Evolutionary conservation across 2,888 invertebrate species (phyloP).

Genomic region (Dicyrtoma fusca): DNA sequence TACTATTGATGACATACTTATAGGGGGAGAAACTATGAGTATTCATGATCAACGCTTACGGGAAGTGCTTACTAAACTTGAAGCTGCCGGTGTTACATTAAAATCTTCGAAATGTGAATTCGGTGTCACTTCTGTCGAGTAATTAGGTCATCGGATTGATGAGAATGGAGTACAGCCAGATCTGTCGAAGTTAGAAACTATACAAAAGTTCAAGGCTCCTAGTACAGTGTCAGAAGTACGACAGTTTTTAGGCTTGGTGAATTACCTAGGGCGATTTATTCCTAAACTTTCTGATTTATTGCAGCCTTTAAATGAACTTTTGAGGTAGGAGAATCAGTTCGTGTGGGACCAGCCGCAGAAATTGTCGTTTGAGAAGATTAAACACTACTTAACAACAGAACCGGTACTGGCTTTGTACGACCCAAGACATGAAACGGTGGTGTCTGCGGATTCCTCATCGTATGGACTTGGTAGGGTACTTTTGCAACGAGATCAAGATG

Average conservation of each 20-base stretch:
- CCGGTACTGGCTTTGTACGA: constrained; percentile 58
- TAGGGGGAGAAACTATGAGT: constrained; percentile 1
- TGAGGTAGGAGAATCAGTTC: constrained; percentile 56
- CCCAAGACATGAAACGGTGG: constrained; percentile 42
- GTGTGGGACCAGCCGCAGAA: constrained; percentile 52
- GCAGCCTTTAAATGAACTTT: constrained; percentile 57
- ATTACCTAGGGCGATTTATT: constrained; percentile 59
- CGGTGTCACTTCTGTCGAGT: constrained; percentile 47
- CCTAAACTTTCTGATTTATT: constrained; percentile 56
- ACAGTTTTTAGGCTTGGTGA: constrained; percentile 58
- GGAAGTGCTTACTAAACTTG: constrained; percentile 9
- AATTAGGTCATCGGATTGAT: constrained; percentile 56
- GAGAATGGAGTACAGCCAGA: constrained; percentile 57
- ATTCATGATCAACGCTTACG: constrained; percentile 29
- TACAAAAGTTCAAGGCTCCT: constrained; percentile 55
- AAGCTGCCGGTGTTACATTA: constrained; percentile 5
- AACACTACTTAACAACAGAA: constrained; percentile 54
- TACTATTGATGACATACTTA: constrained; percentile 20
- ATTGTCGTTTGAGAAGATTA: constrained; percentile 56
- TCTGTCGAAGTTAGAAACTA: constrained; percentile 57
- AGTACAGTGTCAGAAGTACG: constrained; percentile 52
- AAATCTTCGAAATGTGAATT: constrained; percentile 57
- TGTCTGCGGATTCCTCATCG: constrained; percentile 58
- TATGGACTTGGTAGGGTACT: constrained; percentile 58
- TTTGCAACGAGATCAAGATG: constrained; percentile 54